Percentiles rank a stretch among this genome's conserved stretches.
phyloP scores from a whole-genome alignment of 2,888 invertebrate genomes.

The Dermolepida albohirtum region DNA sequence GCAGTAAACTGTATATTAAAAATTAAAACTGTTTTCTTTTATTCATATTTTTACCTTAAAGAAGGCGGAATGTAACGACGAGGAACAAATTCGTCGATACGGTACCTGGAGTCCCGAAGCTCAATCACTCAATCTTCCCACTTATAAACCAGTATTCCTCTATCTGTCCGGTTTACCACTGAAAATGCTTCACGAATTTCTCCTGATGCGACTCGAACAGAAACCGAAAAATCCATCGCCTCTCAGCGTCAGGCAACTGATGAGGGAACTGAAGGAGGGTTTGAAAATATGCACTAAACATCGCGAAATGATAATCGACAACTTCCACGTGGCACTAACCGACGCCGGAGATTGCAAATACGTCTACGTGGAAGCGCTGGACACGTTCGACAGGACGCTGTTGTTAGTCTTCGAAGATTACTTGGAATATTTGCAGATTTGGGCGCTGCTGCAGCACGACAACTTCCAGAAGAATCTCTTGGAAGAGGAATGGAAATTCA shows the following conservation, averaged over 20 bases:
- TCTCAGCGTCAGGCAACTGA: constrained; percentile 85
- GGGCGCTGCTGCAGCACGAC: constrained; percentile 79
- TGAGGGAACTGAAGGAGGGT: constrained; percentile 89
- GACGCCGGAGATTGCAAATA: constrained; percentile 66
- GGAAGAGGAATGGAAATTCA: constrained; percentile 91
- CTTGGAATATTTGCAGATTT: constrained; percentile 85
- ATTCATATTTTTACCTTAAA: constrained; percentile 41
- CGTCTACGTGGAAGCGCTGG: constrained; percentile 72
- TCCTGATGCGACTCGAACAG: constrained; percentile 85
- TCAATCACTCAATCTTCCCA: constrained; percentile 82
- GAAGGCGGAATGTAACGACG: constrained; percentile 54
- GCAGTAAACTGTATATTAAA: no score
- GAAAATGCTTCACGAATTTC: constrained; percentile 93
- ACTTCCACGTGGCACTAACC: constrained; percentile 71
- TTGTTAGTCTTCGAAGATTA: constrained; percentile 76
- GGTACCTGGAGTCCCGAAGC: constrained; percentile 85
- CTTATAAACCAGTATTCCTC: constrained; percentile 86
- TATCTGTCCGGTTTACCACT: constrained; percentile 88
- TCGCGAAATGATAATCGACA: constrained; percentile 79
- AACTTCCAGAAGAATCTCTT: constrained; percentile 79
- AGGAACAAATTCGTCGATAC: constrained; percentile 72
- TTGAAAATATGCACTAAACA: constrained; percentile 85
- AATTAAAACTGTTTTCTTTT: background rate
- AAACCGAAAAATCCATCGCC: constrained; percentile 86
- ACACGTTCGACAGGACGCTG: constrained; percentile 82